Conservation (phyloP, 1,140 invertebrate species). For the Zaprionus davidi region DNA sequence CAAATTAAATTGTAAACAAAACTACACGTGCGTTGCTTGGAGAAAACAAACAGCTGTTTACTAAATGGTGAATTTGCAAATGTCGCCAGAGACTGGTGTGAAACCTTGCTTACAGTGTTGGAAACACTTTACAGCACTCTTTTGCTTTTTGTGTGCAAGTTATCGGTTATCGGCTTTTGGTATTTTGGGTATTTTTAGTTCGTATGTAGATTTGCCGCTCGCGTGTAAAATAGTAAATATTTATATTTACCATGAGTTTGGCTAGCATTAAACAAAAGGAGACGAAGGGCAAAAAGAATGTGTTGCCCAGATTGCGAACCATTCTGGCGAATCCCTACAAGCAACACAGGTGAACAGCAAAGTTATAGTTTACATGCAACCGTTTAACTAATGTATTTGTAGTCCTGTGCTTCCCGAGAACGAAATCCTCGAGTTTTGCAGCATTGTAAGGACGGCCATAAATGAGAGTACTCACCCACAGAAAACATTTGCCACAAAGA, state of each 20-base stretch:
- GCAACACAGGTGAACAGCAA: constrained; percentile 51
- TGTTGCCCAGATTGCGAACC: constrained; percentile 57
- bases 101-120: not conserved
- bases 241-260: constrained; percentile 54
- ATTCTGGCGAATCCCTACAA: constrained; percentile 70
- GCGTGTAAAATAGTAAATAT: constrained; percentile 22
- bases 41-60: constrained; percentile 21
- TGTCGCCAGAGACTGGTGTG: not conserved
- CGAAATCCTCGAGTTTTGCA: constrained; percentile 42
- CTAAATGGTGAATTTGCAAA: not conserved
- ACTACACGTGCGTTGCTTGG: constrained; percentile 35
- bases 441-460: constrained; percentile 38
- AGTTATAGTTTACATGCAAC: not conserved
- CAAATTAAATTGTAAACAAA: constrained; percentile 31
- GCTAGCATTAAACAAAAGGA: constrained; percentile 62
- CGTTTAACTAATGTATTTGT: constrained; percentile 5
- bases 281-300: constrained; percentile 65
- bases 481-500: constrained; percentile 46
- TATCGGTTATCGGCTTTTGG: constrained; percentile 6
- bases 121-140: constrained; percentile 18
- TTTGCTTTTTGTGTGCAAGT: not conserved
- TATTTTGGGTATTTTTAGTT: constrained; percentile 8
- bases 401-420: constrained; percentile 57
- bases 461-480: not conserved
- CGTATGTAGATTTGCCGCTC: constrained; percentile 8